These are phyloP conservation scores for Hemistola chrysoprasaria DNA, from an alignment of 2,888 invertebrate species.

Conservation along the genomic window DNA sequence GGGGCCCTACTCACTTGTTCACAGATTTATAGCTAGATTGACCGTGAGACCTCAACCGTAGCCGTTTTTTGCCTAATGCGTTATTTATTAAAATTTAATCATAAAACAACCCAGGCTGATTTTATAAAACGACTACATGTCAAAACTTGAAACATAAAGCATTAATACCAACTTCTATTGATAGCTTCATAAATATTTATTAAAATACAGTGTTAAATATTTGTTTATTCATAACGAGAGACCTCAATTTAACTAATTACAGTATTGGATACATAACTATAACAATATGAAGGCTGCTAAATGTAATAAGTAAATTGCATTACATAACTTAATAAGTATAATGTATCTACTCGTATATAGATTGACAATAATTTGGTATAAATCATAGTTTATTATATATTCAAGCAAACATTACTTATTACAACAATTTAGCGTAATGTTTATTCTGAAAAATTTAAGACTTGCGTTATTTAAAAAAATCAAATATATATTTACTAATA, in stretches of 20 bases:
- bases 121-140: constrained; percentile 55
- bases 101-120: constrained; percentile 66
- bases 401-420: too few relatives aligned
- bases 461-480: too few relatives aligned
- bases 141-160: constrained; percentile 54
- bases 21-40: constrained; percentile 76
- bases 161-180: constrained; percentile 55
- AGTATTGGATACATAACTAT: constrained; percentile 39
- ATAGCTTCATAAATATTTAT: constrained; percentile 60
- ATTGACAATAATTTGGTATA: too few relatives aligned
- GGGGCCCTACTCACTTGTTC: constrained; percentile 47
- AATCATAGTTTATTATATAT: too few relatives aligned
- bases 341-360: too few relatives aligned
- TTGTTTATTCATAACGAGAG: constrained; percentile 52
- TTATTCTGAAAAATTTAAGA: too few relatives aligned
- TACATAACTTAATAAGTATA: too few relatives aligned
- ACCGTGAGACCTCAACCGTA: constrained; percentile 76
- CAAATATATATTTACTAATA: too few relatives aligned
- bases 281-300: constrained; percentile 37
- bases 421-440: too few relatives aligned
- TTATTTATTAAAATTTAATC: constrained; percentile 78
- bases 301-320: constrained; percentile 16
- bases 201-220: constrained; percentile 39
- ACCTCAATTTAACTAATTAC: constrained; percentile 53
- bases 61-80: constrained; percentile 75